A percentile compares a stretch with the other conserved stretches of the same genome.
phyloP scores from a whole-genome alignment of 37 sponge, comb jelly and placozoan species.

The Hexactinellida sp. region DNA sequence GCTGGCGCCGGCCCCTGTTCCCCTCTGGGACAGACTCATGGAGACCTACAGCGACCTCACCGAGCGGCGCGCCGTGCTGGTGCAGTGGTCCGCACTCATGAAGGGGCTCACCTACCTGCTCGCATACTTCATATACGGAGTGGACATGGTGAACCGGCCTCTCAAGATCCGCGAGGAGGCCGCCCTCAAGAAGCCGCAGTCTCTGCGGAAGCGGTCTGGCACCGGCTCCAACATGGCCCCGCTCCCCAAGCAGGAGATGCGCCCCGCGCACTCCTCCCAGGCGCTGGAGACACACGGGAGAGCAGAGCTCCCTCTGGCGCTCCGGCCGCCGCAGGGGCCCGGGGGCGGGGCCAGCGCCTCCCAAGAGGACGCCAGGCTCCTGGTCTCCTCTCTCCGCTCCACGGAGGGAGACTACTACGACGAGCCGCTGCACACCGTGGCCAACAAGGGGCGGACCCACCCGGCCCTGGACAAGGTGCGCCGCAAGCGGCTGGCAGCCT shows the following conservation, averaged over 20 bases:
- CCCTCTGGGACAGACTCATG: constrained; percentile 55
- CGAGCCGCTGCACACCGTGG: neutral
- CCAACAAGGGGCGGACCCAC: neutral
- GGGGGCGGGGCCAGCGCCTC: neutral
- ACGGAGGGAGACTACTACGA: neutral
- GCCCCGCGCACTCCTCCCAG: neutral
- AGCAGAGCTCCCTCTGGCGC: neutral
- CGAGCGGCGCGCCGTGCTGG: constrained; percentile 48
- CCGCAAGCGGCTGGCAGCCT: neutral
- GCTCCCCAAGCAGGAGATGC: neutral
- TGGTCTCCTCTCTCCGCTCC: neutral
- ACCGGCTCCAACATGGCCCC: neutral
- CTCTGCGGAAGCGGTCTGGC: neutral
- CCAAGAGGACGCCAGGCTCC: neutral
- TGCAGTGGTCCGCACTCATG: constrained; percentile 36
- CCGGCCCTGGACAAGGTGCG: neutral
- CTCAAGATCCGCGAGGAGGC: neutral
- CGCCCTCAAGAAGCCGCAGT: neutral
- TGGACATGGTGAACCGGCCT: neutral
- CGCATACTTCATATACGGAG: neutral
- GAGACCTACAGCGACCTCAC: constrained; percentile 43
- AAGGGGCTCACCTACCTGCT: neutral
- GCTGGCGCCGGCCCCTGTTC: constrained; percentile 23
- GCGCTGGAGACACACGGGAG: neutral
- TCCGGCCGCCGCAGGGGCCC: neutral